Evolutionary conservation across 2,888 invertebrate species (phyloP).

Genomic region (Rhabditophanes sp.): DNA sequence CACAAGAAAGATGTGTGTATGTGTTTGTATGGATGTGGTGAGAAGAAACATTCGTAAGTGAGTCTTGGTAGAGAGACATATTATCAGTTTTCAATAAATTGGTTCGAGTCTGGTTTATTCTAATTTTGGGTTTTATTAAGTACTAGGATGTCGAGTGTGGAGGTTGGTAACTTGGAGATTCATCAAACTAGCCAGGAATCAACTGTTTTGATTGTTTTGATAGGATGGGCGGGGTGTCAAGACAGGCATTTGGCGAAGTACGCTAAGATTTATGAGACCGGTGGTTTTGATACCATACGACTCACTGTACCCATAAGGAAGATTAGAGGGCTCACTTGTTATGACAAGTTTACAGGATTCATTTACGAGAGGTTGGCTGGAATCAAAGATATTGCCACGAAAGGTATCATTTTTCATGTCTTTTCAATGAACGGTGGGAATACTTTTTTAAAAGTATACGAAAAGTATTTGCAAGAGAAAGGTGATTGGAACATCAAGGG

Average conservation of each 20-base stretch:
- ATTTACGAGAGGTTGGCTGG: conserved; percentile 15
- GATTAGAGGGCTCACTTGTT: conserved; percentile 25
- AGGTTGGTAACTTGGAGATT: no score
- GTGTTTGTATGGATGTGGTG: no score
- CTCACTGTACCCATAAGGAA: conserved; percentile 37
- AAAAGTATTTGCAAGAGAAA: conserved; percentile 7
- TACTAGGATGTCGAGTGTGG: no score
- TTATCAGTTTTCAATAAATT: no score
- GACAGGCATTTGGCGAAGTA: conserved; percentile 64
- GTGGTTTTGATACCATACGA: no score
- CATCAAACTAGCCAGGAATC: no score
- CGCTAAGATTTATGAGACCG: conserved; percentile 62
- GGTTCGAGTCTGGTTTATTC: no score
- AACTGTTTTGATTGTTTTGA: conserved; percentile 57
- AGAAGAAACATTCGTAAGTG: no score
- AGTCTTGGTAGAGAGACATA: no score
- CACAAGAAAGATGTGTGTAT: no score
- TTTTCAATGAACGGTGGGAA: conserved; percentile 19
- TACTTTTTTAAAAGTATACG: conserved; percentile 1
- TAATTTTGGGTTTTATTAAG: no score
- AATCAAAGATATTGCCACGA: conserved; percentile 1
- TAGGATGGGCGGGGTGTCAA: conserved; percentile 67
- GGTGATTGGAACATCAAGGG: conserved; percentile 27
- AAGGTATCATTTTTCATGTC: conserved; percentile 12
- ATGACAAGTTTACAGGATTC: conserved; percentile 18